Conservation (phyloP, 2,797 vertebrate species). For the Dromococcyx pavoninus region DNA sequence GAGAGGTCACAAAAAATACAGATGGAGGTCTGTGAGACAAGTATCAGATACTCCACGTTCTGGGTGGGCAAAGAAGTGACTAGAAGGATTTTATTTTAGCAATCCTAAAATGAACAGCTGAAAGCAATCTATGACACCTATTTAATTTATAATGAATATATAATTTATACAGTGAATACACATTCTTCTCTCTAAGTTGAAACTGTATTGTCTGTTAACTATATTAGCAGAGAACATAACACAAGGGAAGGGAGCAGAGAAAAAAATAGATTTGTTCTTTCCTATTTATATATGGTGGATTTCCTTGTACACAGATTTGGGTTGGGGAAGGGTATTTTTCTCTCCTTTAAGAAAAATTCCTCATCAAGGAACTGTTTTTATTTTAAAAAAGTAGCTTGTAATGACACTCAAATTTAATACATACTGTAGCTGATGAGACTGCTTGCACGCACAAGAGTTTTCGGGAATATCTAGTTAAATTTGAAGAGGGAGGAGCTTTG, state of each 20-base stretch:
- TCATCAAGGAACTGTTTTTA: not conserved
- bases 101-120: not conserved
- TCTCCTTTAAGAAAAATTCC: not conserved
- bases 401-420: not conserved
- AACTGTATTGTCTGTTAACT: not conserved
- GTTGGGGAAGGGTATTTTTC: not conserved
- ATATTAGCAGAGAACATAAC: not conserved
- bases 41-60: not conserved
- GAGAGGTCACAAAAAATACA: not conserved
- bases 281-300: not conserved
- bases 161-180: not conserved
- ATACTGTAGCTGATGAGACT: not conserved
- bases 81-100: not conserved
- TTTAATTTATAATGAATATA: not conserved
- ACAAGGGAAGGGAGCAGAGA: not conserved
- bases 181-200: not conserved
- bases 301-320: not conserved
- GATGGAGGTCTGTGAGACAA: not conserved
- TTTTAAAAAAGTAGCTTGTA: not conserved
- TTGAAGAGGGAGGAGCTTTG: not conserved
- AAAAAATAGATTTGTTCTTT: not conserved
- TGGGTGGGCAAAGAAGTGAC: not conserved
- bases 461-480: not conserved
- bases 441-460: not conserved
- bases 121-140: not conserved